These are phyloP conservation scores for Stegastes partitus DNA, from an alignment of 2,113 vertebrate genomes.

Conservation along the genomic window DNA sequence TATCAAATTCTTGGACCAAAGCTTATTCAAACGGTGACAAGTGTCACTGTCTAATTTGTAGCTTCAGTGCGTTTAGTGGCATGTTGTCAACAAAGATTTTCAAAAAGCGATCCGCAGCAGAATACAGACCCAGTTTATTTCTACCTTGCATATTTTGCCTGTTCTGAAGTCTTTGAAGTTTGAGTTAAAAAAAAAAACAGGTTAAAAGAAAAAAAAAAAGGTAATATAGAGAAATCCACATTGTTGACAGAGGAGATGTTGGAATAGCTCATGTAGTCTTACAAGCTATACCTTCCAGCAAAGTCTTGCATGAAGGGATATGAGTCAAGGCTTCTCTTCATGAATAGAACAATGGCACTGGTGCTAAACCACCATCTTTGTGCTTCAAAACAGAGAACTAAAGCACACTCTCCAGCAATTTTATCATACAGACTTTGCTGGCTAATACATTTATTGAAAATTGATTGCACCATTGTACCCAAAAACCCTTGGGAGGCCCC, in stretches of 20 bases:
- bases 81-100: conserved; percentile 59
- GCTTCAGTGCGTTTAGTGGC: conserved; percentile 52
- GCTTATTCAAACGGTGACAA: conserved; percentile 63
- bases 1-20: conserved; percentile 62
- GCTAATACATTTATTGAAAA: conserved; percentile 55
- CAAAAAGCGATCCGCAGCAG: conserved; percentile 18
- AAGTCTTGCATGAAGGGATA: conserved; percentile 40
- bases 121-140: conserved; percentile 47
- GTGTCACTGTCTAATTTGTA: conserved; percentile 64
- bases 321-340: conserved; percentile 44
- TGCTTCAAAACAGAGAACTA: conserved; percentile 23
- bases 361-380: not conserved
- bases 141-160: conserved; percentile 32
- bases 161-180: conserved; percentile 51
- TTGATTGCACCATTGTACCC: conserved; percentile 47
- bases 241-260: conserved; percentile 47
- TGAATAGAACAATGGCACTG: conserved; percentile 33
- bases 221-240: conserved; percentile 30
- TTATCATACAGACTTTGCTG: conserved; percentile 17
- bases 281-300: conserved; percentile 36
- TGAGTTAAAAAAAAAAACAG: conserved; percentile 2
- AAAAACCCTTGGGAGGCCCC: conserved; percentile 19
- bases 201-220: conserved; percentile 17
- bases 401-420: not conserved
- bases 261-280: conserved; percentile 29